phyloP scores from a whole-genome alignment of 2,888 invertebrate species.

The Dasypolia templi region DNA sequence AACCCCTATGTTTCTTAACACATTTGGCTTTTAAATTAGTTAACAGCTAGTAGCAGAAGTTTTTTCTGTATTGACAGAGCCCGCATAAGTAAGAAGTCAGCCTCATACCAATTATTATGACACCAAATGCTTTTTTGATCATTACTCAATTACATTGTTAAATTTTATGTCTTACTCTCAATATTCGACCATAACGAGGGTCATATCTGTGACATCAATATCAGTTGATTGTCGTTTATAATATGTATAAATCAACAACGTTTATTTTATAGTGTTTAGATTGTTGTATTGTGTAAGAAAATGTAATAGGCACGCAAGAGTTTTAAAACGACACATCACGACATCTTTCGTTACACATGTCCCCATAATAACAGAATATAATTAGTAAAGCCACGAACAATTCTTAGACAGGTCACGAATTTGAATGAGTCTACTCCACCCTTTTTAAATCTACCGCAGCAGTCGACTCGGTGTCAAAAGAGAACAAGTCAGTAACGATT shows the following conservation, averaged over 20 bases:
- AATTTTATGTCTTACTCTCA: slow-evolving; percentile 83
- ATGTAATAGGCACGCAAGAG: slow-evolving; percentile 29
- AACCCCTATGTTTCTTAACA: slow-evolving; percentile 80
- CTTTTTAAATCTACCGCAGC: slow-evolving; percentile 82
- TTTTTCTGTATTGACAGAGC: slow-evolving; percentile 73
- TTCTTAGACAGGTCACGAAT: slow-evolving; percentile 72
- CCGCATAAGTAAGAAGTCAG: slow-evolving; percentile 85
- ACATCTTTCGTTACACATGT: slow-evolving; percentile 46
- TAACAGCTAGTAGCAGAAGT: slow-evolving; percentile 62
- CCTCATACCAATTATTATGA: slow-evolving; percentile 88
- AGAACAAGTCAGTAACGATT: slow-evolving; percentile 78
- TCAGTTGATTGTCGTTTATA: slow-evolving; percentile 43
- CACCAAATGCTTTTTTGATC: slow-evolving; percentile 82
- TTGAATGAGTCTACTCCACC: slow-evolving; percentile 84
- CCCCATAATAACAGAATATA: slow-evolving; percentile 39
- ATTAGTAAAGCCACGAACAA: slow-evolving; percentile 68
- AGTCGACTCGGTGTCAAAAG: slow-evolving; percentile 78
- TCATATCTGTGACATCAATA: slow-evolving; percentile 57
- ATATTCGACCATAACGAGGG: slow-evolving; percentile 66
- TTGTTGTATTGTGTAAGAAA: slow-evolving; percentile 1
- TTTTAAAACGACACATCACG: slow-evolving; percentile 47
- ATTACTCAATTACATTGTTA: slow-evolving; percentile 84
- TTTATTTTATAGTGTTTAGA: slow-evolving; percentile 27
- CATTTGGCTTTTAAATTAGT: slow-evolving; percentile 82
- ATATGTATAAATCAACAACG: slow-evolving; percentile 27